A percentile compares a stretch with the other conserved stretches of the same genome.
phyloP scores from a whole-genome alignment of 2,888 invertebrate genomes.

The Sialis lutaria region DNA sequence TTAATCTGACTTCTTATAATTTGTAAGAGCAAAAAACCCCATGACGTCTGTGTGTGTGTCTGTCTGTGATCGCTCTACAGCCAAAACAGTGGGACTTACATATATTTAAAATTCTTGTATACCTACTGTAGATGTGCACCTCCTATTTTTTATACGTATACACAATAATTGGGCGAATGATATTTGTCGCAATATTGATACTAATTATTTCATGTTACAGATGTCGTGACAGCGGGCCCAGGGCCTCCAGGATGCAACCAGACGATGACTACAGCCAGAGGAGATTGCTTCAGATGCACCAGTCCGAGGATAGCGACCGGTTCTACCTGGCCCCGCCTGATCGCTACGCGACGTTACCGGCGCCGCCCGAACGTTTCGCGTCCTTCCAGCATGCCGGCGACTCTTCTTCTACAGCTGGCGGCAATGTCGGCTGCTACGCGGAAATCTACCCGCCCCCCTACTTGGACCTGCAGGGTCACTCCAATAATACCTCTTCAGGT shows the following conservation, averaged over 20 bases:
- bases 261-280: slow-evolving; percentile 23
- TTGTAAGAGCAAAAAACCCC: too few relatives aligned
- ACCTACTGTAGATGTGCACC: too few relatives aligned
- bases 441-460: too few relatives aligned
- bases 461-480: not conserved
- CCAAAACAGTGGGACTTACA: too few relatives aligned
- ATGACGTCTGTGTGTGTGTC: too few relatives aligned
- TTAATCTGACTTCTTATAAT: too few relatives aligned
- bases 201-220: slow-evolving; percentile 25
- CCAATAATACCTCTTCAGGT: not conserved
- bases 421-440: not conserved
- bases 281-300: slow-evolving; percentile 6
- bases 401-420: slow-evolving; percentile 13
- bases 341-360: slow-evolving; percentile 22
- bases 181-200: too few relatives aligned
- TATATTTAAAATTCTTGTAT: too few relatives aligned
- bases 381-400: slow-evolving; percentile 15
- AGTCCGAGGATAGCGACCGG: not conserved
- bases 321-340: slow-evolving; percentile 8
- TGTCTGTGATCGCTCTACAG: too few relatives aligned
- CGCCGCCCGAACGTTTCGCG: slow-evolving; percentile 22
- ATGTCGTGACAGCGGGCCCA: slow-evolving; percentile 48
- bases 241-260: slow-evolving; percentile 43
- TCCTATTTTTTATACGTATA: too few relatives aligned
- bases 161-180: too few relatives aligned